Base-by-base conservation (phyloP, 35 echinoderm and acorn worm genomes). In the Anneissia japonica region DNA sequence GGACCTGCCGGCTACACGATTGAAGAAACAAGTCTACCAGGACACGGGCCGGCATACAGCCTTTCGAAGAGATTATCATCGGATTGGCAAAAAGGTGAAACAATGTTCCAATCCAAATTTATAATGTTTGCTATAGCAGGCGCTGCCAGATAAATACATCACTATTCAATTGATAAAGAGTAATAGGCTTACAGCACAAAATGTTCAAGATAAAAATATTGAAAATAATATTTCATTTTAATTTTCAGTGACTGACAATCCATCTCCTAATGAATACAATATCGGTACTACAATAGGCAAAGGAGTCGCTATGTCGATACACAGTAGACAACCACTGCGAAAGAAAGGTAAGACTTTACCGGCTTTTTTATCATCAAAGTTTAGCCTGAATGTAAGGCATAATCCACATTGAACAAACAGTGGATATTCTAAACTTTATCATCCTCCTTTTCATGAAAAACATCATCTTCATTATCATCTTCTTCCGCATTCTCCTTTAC, bases 211-310 rank as follows among this genome's bases (percentile, higher is more conserved):
- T 64, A 64, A 28, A 14, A 14, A 64, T 14, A 64, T 64, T 13
- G 28, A 13, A 64, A 13, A 13, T 56, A 29, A 76, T 75, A 0
- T 87, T 36, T 11, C 28, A 29, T 81, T 4, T 45, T 32, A 35
- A 26, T 41, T 76, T 84, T 32, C 30, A 91, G 93, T 91, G 39
- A 72, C 75, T 14, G 89, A 95, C 32, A 79, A 64, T 41, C 91
- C 91, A 41, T 89, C 91, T 34, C 85, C 96, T 40, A 94, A 94
- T 55, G 84, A 87, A 0, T 99, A 99, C 38, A 90, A 99, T 37
- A 85, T 99, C 35, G 92, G 92, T 3, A 94, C 92, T 32, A 94
- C 92, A 4, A 94, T 99, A 32, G 96, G 96, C 19, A 99, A 91
- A 89, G 96, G 96, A 19, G 82, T 99, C 35, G 92, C 96, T 26